Evolutionary conservation across 2,113 vertebrate species (phyloP).

Genomic region (Zosterops lateralis): DNA sequence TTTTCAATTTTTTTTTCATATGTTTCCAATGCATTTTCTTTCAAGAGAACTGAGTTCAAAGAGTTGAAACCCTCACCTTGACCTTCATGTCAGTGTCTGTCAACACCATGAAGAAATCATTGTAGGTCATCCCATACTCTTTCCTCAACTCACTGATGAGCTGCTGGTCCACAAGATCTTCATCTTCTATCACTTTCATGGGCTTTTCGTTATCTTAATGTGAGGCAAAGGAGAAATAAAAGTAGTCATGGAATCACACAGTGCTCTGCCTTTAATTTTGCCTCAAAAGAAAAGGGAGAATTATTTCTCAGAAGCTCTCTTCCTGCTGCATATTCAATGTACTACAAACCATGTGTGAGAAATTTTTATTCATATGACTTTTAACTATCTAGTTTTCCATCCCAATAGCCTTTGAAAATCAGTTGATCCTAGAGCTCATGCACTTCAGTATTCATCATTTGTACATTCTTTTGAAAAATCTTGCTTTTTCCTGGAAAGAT

Average conservation of each 20-base stretch:
- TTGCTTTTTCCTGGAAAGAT: neutral
- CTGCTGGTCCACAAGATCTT: conserved; percentile 90
- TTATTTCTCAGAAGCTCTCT: neutral
- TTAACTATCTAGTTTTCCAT: neutral
- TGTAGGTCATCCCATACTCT: conserved; percentile 91
- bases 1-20: neutral
- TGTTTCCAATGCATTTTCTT: neutral
- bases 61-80: conserved; percentile 77
- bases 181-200: conserved; percentile 90
- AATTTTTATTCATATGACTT: neutral
- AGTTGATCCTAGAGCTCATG: neutral
- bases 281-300: neutral
- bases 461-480: neutral
- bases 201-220: conserved; percentile 91
- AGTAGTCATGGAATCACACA: neutral
- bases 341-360: neutral
- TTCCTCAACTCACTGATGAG: conserved; percentile 92
- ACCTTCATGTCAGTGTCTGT: conserved; percentile 92
- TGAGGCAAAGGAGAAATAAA: conserved; percentile 33
- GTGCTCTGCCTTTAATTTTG: neutral
- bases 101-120: conserved; percentile 96
- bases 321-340: neutral
- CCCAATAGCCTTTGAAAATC: neutral
- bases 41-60: neutral
- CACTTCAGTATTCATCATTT: neutral